phyloP scores from a whole-genome alignment of 2,888 invertebrate species.

The Ypsolopha scabrella region DNA sequence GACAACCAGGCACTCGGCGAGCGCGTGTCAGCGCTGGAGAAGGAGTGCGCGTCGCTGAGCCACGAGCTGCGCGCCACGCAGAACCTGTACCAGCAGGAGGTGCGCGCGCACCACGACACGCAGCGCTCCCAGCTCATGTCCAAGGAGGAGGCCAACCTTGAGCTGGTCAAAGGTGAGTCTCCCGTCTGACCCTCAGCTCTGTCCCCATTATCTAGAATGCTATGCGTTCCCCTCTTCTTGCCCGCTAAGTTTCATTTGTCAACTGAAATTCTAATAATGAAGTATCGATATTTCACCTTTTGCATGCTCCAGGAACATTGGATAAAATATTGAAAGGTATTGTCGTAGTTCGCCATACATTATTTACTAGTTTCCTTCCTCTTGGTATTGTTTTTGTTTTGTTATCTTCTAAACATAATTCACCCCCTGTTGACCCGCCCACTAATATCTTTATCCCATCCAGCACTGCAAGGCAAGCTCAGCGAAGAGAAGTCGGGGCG shows the following conservation, averaged over 20 bases:
- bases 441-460: conserved; percentile 6
- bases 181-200: neutral
- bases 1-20: conserved; percentile 87
- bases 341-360: conserved; percentile 44
- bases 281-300: conserved; percentile 52
- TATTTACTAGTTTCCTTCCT: neutral
- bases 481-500: conserved; percentile 91
- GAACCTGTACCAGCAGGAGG: conserved; percentile 86
- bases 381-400: neutral
- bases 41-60: conserved; percentile 86
- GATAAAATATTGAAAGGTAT: conserved; percentile 78
- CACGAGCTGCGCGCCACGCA: conserved; percentile 88
- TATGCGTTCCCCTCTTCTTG: conserved; percentile 6
- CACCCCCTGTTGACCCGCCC: neutral
- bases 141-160: conserved; percentile 93
- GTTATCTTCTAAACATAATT: neutral
- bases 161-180: conserved; percentile 87
- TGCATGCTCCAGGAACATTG: conserved; percentile 75
- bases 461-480: conserved; percentile 91
- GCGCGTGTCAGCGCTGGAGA: conserved; percentile 86
- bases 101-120: conserved; percentile 89
- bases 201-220: neutral
- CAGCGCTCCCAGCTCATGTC: conserved; percentile 85
- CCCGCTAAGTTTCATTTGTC: conserved; percentile 1
- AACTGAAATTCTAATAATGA: conserved; percentile 9